Evolutionary conservation across 2,888 invertebrate species (phyloP), one percentile per base, ranked within the genome.

Genomic region (Ennomos erosarius): DNA sequence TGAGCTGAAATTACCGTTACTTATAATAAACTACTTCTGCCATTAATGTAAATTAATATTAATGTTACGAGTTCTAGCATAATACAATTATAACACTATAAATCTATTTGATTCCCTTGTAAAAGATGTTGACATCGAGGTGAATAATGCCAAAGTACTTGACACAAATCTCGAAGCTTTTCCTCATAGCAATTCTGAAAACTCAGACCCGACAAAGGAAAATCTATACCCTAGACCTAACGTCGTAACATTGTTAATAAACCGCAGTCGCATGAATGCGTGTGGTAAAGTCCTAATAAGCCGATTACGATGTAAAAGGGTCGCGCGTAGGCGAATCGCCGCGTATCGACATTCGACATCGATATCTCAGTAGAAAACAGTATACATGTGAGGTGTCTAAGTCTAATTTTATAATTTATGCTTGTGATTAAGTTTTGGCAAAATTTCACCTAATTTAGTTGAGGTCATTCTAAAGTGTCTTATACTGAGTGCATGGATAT

Each of bases 271-370:
- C 69, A 52, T 57, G 76, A 78, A 78, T 78, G 85, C 79, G 86
- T 87, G 87, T 78, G 85, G 85, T 85, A 85, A 81, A 84, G 47
- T 83, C 87, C 80, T 83, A 87, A 87, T 90, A 89, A 88, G 86
- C 87, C 83, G 88, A 90, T 91, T 90, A 88, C 84, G 81, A 83
- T 85, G 85, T 81, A 85, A 83, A 79, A 78, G 82, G 83, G 59
- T 55, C 55, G 55, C 39, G 59, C 43, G 59, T 60, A 55, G 59
- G 59, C 55, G 59, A 55, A 47, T 51, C 55, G 49, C 11, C 34
- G 55, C 55, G 51, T 60, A 55, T 55, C 55, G 55, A 51, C 37
- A 50, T 11, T 43, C 34, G 51, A 51, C 43, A 55, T 60, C 50
- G 46, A 55, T 55, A 46, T 42, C 13, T 42, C 55, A 37, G 13